Percentiles rank a stretch among this genome's conserved stretches.
Evolutionary conservation across 2,113 vertebrate genomes (phyloP).

Genomic region (Amphiprion percula): DNA sequence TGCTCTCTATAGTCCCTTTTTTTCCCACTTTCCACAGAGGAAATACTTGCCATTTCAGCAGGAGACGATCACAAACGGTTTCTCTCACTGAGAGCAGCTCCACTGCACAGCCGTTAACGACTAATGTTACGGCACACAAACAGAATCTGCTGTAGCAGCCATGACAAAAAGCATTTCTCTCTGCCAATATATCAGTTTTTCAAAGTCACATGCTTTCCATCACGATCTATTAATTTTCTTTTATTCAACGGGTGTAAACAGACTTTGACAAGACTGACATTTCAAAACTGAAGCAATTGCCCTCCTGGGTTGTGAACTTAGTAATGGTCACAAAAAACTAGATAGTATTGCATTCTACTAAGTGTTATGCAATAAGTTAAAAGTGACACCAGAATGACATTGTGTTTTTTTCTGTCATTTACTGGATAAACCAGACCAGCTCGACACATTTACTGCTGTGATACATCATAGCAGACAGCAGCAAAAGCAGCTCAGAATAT

Average conservation of each 20-base stretch:
- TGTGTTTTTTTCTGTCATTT: no score
- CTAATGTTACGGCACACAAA: conserved; percentile 1
- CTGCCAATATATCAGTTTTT: background rate
- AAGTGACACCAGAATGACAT: background rate
- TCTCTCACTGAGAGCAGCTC: conserved; percentile 35
- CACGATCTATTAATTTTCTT: background rate
- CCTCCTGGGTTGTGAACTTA: background rate
- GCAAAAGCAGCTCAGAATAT: no score
- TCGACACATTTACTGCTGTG: no score
- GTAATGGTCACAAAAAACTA: background rate
- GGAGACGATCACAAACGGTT: conserved; percentile 42
- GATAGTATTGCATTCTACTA: no score
- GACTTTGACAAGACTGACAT: background rate
- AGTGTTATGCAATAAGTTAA: no score
- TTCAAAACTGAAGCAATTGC: background rate
- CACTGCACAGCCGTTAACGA: background rate
- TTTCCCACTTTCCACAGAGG: conserved; percentile 61
- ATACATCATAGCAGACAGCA: no score
- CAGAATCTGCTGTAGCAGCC: background rate
- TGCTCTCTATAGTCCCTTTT: conserved; percentile 29
- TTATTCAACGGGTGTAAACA: background rate
- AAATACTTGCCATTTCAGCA: conserved; percentile 56
- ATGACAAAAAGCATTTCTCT: background rate
- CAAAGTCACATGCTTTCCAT: background rate
- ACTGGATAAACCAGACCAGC: no score